These are phyloP conservation scores for Rhabdomys pumilio DNA, from an alignment of 2,797 vertebrate species.

Conservation along the genomic window DNA sequence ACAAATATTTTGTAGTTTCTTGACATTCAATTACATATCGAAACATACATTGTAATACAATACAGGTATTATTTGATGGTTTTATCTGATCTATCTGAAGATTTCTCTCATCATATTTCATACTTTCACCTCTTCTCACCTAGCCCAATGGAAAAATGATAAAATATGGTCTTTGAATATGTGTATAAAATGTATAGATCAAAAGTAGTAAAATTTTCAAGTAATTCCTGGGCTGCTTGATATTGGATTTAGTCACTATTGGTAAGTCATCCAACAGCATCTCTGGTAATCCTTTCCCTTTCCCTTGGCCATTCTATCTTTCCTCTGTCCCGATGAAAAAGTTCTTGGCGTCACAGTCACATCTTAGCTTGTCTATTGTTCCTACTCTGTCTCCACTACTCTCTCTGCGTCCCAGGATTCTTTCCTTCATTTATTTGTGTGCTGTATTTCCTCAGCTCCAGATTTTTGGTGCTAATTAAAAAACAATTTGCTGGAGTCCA, in stretches of 20 bases:
- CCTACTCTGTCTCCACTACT: not conserved
- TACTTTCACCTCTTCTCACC: not conserved
- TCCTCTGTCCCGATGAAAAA: not conserved
- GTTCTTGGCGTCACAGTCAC: not conserved
- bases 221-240: not conserved
- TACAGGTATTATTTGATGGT: not conserved
- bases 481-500: conserved; percentile 41
- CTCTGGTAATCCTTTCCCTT: not conserved
- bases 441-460: conserved; percentile 44
- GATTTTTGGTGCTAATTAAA: conserved; percentile 25
- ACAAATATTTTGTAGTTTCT: not conserved
- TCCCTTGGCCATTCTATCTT: not conserved
- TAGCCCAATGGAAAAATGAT: conserved; percentile 6
- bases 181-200: not conserved
- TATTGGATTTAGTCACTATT: not conserved
- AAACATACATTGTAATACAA: conserved; percentile 1
- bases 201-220: conserved; percentile 4
- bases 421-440: conserved; percentile 8
- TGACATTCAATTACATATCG: not conserved
- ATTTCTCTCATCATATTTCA: not conserved
- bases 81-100: not conserved
- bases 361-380: not conserved
- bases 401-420: not conserved
- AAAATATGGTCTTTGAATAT: conserved; percentile 43
- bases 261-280: not conserved